Evolutionary conservation across 37 sponge, comb jelly and placozoan species (phyloP).

Genomic region (Oopsacas minuta): DNA sequence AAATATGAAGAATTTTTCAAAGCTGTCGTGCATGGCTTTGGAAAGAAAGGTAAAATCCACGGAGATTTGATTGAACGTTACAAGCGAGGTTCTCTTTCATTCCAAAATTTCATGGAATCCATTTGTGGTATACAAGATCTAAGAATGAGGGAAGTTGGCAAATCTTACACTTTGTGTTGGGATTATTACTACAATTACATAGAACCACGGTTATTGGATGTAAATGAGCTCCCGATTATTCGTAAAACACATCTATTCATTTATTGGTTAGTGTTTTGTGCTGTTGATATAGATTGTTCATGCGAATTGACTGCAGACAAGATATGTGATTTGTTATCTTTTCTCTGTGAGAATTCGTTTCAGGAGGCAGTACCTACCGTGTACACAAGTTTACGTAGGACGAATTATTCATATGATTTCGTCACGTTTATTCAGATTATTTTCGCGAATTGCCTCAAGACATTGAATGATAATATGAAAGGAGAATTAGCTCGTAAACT

Average conservation of each 20-base stretch:
- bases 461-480: background rate
- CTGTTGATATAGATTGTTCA: background rate
- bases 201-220: background rate
- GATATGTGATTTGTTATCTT: background rate
- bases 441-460: background rate
- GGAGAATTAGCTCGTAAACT: background rate
- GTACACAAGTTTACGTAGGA: background rate
- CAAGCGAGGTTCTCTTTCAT: background rate
- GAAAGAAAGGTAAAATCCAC: background rate
- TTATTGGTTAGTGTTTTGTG: background rate
- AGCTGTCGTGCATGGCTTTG: background rate
- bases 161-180: background rate
- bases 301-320: background rate
- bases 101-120: background rate
- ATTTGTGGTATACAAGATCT: background rate
- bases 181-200: background rate
- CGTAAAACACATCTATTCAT: background rate
- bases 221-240: background rate
- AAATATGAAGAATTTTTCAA: background rate
- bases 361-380: background rate
- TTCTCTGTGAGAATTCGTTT: background rate
- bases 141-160: background rate
- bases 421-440: background rate
- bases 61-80: background rate
- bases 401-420: background rate